Conservation (phyloP, 2,888 invertebrate species). For the Blastobasis lacticolella region DNA sequence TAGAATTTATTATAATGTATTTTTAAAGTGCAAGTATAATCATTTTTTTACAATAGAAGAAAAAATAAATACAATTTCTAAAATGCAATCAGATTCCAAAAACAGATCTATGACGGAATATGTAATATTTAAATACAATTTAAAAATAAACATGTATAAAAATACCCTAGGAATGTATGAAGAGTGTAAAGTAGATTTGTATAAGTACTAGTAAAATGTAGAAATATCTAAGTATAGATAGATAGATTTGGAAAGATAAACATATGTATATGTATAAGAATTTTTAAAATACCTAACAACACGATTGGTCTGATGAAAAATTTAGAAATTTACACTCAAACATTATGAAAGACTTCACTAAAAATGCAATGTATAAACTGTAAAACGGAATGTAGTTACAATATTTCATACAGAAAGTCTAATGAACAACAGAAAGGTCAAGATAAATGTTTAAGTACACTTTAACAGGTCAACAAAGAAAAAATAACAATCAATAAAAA, state of each 20-base stretch:
- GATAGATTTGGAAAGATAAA: too few relatives aligned
- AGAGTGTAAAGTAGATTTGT: background rate
- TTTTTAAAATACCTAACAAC: too few relatives aligned
- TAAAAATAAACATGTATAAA: constrained; percentile 21
- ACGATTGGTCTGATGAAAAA: too few relatives aligned
- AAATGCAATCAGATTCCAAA: constrained; percentile 29
- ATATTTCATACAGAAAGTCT: too few relatives aligned
- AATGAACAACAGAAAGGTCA: background rate
- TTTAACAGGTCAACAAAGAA: constrained; percentile 9
- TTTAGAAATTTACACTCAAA: too few relatives aligned
- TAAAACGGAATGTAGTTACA: too few relatives aligned
- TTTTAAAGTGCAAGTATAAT: background rate
- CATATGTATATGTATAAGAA: too few relatives aligned
- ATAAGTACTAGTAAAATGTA: too few relatives aligned
- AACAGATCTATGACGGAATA: constrained; percentile 27
- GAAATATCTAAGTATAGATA: too few relatives aligned
- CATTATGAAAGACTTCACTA: too few relatives aligned
- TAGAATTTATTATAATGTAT: too few relatives aligned
- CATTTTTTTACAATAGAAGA: constrained; percentile 1
- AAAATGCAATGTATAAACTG: too few relatives aligned
- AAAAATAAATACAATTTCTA: constrained; percentile 6
- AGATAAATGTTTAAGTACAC: constrained; percentile 16
- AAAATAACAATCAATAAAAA: constrained; percentile 15
- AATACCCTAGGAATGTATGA: constrained; percentile 45
- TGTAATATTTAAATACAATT: constrained; percentile 2